Percentiles rank a stretch among this genome's conserved stretches.
Evolutionary conservation across 2,113 vertebrate genomes (phyloP).

Genomic region (Cacatua alba): DNA sequence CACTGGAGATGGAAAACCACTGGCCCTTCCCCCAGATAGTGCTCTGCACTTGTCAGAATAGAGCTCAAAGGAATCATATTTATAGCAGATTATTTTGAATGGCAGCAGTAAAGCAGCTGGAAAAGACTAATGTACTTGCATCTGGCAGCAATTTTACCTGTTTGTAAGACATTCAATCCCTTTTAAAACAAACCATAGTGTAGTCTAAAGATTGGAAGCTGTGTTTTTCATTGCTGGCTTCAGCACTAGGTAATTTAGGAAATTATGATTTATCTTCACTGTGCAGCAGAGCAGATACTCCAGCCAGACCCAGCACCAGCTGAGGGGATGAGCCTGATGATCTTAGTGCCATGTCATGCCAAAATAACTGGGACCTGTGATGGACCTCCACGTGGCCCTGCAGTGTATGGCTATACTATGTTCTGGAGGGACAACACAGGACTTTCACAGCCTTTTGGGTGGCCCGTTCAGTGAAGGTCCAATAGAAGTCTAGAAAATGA

Average conservation of each 20-base stretch:
- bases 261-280: not conserved
- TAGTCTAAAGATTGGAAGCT: slow-evolving; percentile 11
- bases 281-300: not conserved
- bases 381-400: not conserved
- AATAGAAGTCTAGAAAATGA: not conserved
- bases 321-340: not conserved
- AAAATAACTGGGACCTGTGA: not conserved
- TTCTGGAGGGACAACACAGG: not conserved
- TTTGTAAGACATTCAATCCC: slow-evolving; percentile 39
- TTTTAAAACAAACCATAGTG: slow-evolving; percentile 40
- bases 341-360: not conserved
- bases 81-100: slow-evolving; percentile 62
- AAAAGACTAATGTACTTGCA: slow-evolving; percentile 43
- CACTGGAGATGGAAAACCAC: slow-evolving; percentile 21
- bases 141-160: slow-evolving; percentile 62
- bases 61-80: slow-evolving; percentile 58
- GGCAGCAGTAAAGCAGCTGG: slow-evolving; percentile 63
- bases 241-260: slow-evolving; percentile 14
- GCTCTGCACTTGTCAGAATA: slow-evolving; percentile 5
- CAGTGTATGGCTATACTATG: no score
- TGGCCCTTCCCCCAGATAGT: slow-evolving; percentile 27
- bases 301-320: not conserved
- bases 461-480: not conserved
- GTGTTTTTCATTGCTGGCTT: not conserved
- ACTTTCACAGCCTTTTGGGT: not conserved